A percentile compares a stretch with the other conserved stretches of the same genome.
Evolutionary conservation across 2,113 vertebrate species (phyloP).

Genomic region (Callionymus lyra): DNA sequence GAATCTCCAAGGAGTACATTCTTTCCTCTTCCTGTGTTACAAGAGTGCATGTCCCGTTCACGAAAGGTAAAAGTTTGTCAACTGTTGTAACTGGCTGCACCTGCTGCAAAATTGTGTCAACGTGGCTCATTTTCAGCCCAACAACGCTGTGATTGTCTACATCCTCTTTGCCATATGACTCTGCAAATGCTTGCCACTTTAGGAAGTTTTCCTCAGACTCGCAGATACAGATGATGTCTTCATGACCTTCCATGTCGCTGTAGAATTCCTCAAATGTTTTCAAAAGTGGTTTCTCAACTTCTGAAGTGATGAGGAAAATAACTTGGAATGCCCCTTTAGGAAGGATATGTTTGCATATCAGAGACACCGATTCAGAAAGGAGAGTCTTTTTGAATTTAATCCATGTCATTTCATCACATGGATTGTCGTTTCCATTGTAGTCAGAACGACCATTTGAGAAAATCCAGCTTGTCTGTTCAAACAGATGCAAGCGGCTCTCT

Average conservation of each 20-base stretch:
- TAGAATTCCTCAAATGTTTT: conserved; percentile 75
- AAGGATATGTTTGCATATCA: conserved; percentile 71
- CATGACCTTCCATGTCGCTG: conserved; percentile 69
- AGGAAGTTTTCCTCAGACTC: conserved; percentile 60
- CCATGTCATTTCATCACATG: conserved; percentile 73
- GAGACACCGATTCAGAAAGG: conserved; percentile 63
- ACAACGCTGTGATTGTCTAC: conserved; percentile 62
- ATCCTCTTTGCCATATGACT: conserved; percentile 59
- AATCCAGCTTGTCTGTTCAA: conserved; percentile 77
- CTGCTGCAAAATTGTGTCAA: conserved; percentile 65
- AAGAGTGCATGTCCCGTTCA: conserved; percentile 55
- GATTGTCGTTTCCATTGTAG: conserved; percentile 56
- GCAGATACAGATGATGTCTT: conserved; percentile 71
- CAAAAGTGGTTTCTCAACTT: conserved; percentile 66
- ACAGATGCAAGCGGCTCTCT: conserved; percentile 55
- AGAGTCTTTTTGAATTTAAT: conserved; percentile 66
- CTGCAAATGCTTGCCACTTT: conserved; percentile 64
- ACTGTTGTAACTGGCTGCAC: conserved; percentile 47
- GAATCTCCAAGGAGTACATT: too few species aligned
- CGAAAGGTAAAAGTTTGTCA: conserved; percentile 57
- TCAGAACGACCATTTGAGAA: conserved; percentile 76
- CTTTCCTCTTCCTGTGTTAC: conserved; percentile 46
- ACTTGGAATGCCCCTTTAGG: conserved; percentile 66
- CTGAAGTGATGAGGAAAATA: conserved; percentile 68
- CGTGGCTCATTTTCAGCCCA: conserved; percentile 72